phyloP scores from a whole-genome alignment of 2,888 invertebrate genomes.

The Metacarcinus magister region DNA sequence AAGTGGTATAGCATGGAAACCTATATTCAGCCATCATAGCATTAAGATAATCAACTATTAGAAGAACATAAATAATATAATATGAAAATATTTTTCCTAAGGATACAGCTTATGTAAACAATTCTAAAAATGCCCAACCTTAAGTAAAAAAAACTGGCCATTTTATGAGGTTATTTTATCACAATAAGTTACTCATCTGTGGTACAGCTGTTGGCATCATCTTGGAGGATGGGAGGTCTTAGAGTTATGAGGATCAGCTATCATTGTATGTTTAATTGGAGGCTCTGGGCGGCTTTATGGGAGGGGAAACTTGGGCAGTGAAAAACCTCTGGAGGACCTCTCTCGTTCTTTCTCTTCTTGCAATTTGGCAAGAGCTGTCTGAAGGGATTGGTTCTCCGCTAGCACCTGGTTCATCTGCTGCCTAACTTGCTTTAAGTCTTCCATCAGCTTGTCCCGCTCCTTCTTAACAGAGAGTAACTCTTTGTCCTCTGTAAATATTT shows the following conservation, averaged over 20 bases:
- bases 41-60: conserved; percentile 43
- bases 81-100: conserved; percentile 46
- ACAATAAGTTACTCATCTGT: conserved; percentile 72
- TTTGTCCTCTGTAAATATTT: conserved; percentile 35
- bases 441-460: conserved; percentile 56
- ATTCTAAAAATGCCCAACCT: conserved; percentile 51
- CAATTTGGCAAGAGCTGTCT: conserved; percentile 52
- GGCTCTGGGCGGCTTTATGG: conserved; percentile 59
- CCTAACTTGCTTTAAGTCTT: conserved; percentile 58
- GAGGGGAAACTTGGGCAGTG: conserved; percentile 70
- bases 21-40: not conserved
- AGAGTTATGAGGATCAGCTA: conserved; percentile 17
- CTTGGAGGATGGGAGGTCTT: conserved; percentile 16
- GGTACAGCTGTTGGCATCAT: conserved; percentile 53
- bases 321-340: conserved; percentile 59
- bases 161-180: conserved; percentile 77
- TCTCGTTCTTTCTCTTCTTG: conserved; percentile 57
- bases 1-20: not conserved
- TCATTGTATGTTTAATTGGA: not conserved
- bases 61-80: conserved; percentile 44
- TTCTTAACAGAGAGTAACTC: conserved; percentile 54
- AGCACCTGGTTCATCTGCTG: conserved; percentile 54
- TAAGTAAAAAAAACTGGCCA: conserved; percentile 76
- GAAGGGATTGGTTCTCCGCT: conserved; percentile 56
- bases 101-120: conserved; percentile 35